Conservation (phyloP, 1,140 invertebrate species). For the Lineus longissimus region DNA sequence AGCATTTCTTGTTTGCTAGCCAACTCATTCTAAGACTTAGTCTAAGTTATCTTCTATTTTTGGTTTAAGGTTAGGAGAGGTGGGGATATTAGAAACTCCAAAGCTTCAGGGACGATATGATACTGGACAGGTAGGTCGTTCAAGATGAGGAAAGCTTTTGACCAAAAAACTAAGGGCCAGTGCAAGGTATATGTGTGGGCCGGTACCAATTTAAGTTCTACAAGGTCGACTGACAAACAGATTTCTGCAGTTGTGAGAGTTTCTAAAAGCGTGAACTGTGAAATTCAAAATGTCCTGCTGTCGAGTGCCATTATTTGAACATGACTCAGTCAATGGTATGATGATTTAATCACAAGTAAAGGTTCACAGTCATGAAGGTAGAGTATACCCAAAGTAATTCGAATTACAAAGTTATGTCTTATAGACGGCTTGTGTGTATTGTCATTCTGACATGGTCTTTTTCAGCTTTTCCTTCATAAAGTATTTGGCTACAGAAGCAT, state of each 20-base stretch:
- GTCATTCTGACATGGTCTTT: constrained; percentile 18
- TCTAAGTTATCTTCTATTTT: background rate
- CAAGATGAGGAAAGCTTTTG: background rate
- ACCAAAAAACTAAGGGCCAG: background rate
- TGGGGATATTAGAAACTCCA: constrained; percentile 74
- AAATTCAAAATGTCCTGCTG: too few relatives aligned
- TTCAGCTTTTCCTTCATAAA: constrained; percentile 79
- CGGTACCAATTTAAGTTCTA: too few relatives aligned
- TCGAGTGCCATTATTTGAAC: too few relatives aligned
- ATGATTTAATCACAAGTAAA: too few relatives aligned
- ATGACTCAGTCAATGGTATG: too few relatives aligned
- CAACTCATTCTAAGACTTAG: too few relatives aligned
- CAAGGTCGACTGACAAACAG: too few relatives aligned
- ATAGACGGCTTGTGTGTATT: background rate
- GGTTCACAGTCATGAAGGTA: too few relatives aligned
- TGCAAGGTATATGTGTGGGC: background rate
- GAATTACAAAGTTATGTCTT: background rate
- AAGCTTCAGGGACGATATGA: constrained; percentile 87
- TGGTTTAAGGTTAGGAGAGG: constrained; percentile 65
- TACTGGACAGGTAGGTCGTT: constrained; percentile 70
- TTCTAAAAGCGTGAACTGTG: too few relatives aligned
- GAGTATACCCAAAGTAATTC: too few relatives aligned
- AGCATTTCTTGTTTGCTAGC: too few relatives aligned
- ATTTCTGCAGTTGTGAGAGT: too few relatives aligned
- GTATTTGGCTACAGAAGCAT: constrained; percentile 95